Percentiles rank a stretch among this genome's conserved stretches.
Conservation (phyloP, 2,113 vertebrate species). For the Pipra filicauda region DNA sequence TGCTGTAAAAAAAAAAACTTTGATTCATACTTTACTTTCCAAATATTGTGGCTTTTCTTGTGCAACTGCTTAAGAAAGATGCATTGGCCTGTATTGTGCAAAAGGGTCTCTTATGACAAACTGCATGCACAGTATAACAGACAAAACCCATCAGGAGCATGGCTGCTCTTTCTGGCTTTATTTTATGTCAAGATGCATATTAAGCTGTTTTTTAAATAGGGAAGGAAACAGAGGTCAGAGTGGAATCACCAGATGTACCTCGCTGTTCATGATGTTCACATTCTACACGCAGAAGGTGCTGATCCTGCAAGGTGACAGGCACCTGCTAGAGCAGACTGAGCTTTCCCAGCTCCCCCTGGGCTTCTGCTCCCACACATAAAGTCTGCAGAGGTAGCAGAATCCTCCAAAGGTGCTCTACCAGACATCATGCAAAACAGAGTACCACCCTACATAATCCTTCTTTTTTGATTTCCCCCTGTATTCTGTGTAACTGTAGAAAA, state of each 20-base stretch:
- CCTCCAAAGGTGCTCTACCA: not conserved
- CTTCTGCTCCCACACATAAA: not conserved
- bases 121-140: not conserved
- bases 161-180: not conserved
- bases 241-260: not conserved
- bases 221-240: not conserved
- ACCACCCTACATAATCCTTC: not conserved
- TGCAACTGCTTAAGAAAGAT: slow-evolving; percentile 50
- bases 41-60: slow-evolving; percentile 52
- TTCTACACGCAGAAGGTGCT: not conserved
- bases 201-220: not conserved
- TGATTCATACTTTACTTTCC: slow-evolving; percentile 62
- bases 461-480: not conserved
- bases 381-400: not conserved
- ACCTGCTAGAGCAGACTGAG: not conserved
- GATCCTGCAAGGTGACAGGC: not conserved
- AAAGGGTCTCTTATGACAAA: not conserved
- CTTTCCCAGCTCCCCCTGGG: not conserved
- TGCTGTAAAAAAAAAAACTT: slow-evolving; percentile 16
- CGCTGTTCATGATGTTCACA: not conserved
- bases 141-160: not conserved
- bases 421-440: not conserved
- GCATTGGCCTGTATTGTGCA: not conserved
- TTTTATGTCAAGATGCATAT: not conserved
- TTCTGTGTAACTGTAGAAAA: not conserved